Base-by-base conservation (phyloP, 2,888 invertebrate genomes). In the Odontocerum albicorne region DNA sequence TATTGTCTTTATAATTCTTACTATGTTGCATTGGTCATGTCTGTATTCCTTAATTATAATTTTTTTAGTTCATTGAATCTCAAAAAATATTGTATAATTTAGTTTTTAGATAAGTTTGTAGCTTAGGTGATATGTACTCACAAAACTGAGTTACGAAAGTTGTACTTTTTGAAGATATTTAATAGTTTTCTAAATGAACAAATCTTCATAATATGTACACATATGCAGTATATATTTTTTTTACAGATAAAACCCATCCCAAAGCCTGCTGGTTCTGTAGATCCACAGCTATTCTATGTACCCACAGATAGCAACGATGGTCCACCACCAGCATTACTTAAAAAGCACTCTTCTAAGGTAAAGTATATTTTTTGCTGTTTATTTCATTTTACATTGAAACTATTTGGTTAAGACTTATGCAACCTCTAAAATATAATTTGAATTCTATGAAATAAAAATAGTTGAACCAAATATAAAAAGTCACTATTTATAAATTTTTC, bases 211-310 rank as follows among this genome's bases (percentile, higher is more conserved):
- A n/a, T n/a, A n/a, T n/a, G n/a, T n/a, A n/a, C n/a, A n/a, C n/a
- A n/a, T n/a, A n/a, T n/a, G n/a, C n/a, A n/a, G n/a, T n/a, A n/a
- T n/a, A n/a, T n/a, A n/a, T n/a, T n/a, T 19, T 57, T 63, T 38
- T 66, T 67, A 47, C 68, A 88, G 87, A 87, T 89, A 59, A 88
- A 88, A 68, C 86, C 88, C 3, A 87, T 88, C 64, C 88, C 88
- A 3, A 79, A 90, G 65, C 89, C 88, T 13, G 89, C 88, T 52
- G 90, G 91, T 1, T 85, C 86, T 27, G 72, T 81, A 20, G 88
- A 87, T 66, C 87, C 88, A 0, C 88, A 89, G 67, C 86, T 89
- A 75, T 90, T 90, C 68, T 87, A 88, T 66, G 87, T 88, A 7
- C 86, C 86, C 1, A 86, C 86, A 4, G 86, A 82, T 61, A 81